Evolutionary conservation across 2,113 vertebrate genomes (phyloP), one percentile per base, ranked within the genome.

Genomic region (Tringa solitaria): DNA sequence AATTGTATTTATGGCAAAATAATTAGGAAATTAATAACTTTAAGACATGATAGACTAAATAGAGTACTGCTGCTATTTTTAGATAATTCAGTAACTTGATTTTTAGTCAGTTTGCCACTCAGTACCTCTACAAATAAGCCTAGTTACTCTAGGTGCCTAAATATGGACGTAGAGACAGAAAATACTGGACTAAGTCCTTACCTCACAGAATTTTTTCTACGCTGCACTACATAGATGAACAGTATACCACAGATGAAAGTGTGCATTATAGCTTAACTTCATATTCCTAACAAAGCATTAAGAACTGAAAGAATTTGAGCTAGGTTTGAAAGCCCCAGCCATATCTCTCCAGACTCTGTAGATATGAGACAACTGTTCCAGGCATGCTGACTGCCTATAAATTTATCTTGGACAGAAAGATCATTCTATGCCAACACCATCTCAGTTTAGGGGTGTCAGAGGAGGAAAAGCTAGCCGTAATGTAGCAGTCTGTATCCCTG

Each of bases 361-460:
- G 30, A 22, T 22, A 45, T 1, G 12, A 86, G 48, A 33, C 20
- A 28, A 68, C 14, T 32, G 1, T 45, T 90, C 27, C 43, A 83
- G 65, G 41, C 0, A 0, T 30, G n/a, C 10, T 32, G 63, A 21
- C 37, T 69, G 13, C 7, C 41, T 63, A 2, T 24, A 67, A 53
- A 73, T 24, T 67, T 27, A 56, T 35, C 63, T 68, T 35, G 24
- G 3, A 28, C 7, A 80, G 43, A 46, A 88, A 6, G 26, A 60
- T 12, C 0, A 0, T n/a, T 13, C 27, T 43, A 45, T 24, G 8
- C 26, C 65, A 81, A 28, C 6, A 10, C 12, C 24, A 27, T 18
- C 41, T 57, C 2, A 69, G n/a, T 4, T 45, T 46, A 10, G 8
- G 33, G 16, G 7, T 28, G 5, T 12, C 46, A 53, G 22, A 72